phyloP scores from a whole-genome alignment of 2,888 invertebrate genomes.

The Oligia latruncula region DNA sequence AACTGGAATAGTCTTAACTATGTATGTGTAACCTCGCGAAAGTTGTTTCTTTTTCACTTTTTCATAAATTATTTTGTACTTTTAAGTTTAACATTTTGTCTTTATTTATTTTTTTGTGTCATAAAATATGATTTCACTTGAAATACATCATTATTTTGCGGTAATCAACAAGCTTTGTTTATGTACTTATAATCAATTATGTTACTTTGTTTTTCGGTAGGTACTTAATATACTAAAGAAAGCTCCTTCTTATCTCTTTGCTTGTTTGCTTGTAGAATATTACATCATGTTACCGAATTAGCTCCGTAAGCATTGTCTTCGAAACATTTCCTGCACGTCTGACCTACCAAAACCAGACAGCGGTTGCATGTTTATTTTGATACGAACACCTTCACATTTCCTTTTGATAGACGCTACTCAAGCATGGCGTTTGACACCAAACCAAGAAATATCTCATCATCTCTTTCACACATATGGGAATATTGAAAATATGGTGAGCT shows the following conservation, averaged over 20 bases:
- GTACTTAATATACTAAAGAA: background rate
- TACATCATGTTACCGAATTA: conserved; percentile 49
- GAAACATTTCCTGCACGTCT: conserved; percentile 56
- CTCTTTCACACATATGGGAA: conserved; percentile 74
- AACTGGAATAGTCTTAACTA: background rate
- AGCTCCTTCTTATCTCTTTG: background rate
- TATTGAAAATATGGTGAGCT: conserved; percentile 76
- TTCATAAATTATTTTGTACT: background rate
- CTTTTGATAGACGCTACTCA: conserved; percentile 76
- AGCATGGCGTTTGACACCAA: conserved; percentile 69
- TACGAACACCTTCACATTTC: conserved; percentile 83
- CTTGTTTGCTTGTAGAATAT: conserved; percentile 1
- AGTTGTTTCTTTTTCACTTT: background rate
- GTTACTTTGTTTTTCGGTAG: background rate
- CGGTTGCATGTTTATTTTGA: conserved; percentile 85
- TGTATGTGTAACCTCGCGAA: no score
- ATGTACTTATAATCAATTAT: background rate
- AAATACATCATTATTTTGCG: background rate
- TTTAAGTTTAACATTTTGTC: background rate
- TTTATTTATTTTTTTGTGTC: background rate
- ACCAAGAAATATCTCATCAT: conserved; percentile 65
- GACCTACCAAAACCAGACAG: conserved; percentile 74
- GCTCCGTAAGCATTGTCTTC: conserved; percentile 50
- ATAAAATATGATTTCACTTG: background rate
- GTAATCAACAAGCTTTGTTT: background rate